A percentile compares a stretch with the other conserved stretches of the same genome.
Evolutionary conservation across 2,888 invertebrate species (phyloP).

Genomic region (Tipula unca): DNA sequence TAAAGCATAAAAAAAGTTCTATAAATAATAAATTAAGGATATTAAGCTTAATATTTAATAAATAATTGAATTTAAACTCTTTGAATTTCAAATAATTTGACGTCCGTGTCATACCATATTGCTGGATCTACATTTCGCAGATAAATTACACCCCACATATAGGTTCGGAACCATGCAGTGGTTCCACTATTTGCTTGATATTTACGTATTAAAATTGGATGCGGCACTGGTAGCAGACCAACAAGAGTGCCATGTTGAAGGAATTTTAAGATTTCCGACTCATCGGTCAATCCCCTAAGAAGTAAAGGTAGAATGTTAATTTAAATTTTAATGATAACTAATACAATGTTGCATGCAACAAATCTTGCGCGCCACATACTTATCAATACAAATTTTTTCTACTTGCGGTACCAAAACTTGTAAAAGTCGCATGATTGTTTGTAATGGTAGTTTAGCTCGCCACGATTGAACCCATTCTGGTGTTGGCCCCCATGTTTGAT

Average conservation of each 20-base stretch:
- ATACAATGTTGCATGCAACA: slow-evolving; percentile 25
- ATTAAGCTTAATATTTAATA: background rate
- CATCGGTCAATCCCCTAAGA: slow-evolving; percentile 89
- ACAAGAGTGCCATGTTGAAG: slow-evolving; percentile 97
- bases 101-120: slow-evolving; percentile 99
- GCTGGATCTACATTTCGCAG: slow-evolving; percentile 97
- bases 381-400: slow-evolving; percentile 99
- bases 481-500: slow-evolving; percentile 68
- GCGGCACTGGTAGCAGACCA: slow-evolving; percentile 94
- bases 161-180: slow-evolving; percentile 98
- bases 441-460: slow-evolving; percentile 94
- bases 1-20: background rate
- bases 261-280: slow-evolving; percentile 98
- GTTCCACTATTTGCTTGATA: slow-evolving; percentile 99
- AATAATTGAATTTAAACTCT: slow-evolving; percentile 54
- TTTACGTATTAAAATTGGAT: slow-evolving; percentile 96
- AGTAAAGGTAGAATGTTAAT: background rate
- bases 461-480: slow-evolving; percentile 94
- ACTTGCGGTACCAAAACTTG: slow-evolving; percentile 99
- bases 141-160: slow-evolving; percentile 99
- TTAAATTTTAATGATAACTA: no score
- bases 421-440: slow-evolving; percentile 96
- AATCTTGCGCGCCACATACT: slow-evolving; percentile 50
- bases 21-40: background rate
- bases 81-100: slow-evolving; percentile 98